A percentile compares a stretch with the other conserved stretches of the same genome.
Conservation (phyloP, 2,113 vertebrate species). For the Lepidothrix coronata region DNA sequence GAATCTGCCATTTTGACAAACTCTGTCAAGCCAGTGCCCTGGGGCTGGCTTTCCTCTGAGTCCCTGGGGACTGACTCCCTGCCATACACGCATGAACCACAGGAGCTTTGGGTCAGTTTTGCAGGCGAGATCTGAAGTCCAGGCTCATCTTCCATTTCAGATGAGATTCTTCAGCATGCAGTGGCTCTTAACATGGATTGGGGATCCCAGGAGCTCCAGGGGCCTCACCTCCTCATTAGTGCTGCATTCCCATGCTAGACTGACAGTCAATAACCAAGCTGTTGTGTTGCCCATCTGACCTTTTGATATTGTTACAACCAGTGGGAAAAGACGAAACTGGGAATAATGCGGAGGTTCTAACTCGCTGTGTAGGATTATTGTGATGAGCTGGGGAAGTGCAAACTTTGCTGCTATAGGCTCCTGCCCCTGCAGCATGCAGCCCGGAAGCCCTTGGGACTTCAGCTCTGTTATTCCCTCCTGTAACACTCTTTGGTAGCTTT, state of each 20-base stretch:
- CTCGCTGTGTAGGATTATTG: neutral
- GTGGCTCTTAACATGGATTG: fast-evolving
- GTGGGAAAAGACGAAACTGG: neutral
- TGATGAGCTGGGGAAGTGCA: neutral
- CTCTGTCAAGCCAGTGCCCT: neutral
- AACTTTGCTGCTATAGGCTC: neutral
- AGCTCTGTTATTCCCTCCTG: neutral
- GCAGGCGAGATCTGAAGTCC: neutral
- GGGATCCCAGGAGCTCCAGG: neutral
- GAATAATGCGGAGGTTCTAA: neutral
- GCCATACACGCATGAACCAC: neutral
- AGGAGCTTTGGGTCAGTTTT: neutral
- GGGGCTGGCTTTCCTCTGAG: neutral
- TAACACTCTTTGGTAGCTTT: neutral
- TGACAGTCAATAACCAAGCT: neutral
- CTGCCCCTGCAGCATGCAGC: neutral
- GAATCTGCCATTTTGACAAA: neutral
- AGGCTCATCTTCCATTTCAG: neutral
- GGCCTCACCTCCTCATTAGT: neutral
- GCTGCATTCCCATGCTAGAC: neutral
- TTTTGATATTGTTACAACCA: neutral
- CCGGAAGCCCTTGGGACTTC: neutral
- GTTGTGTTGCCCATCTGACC: fast-evolving
- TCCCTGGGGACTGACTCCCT: neutral
- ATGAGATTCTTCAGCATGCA: neutral